These are phyloP conservation scores for Misgurnus mizolepis DNA, from an alignment of 2,113 vertebrate genomes.

Conservation along the genomic window DNA sequence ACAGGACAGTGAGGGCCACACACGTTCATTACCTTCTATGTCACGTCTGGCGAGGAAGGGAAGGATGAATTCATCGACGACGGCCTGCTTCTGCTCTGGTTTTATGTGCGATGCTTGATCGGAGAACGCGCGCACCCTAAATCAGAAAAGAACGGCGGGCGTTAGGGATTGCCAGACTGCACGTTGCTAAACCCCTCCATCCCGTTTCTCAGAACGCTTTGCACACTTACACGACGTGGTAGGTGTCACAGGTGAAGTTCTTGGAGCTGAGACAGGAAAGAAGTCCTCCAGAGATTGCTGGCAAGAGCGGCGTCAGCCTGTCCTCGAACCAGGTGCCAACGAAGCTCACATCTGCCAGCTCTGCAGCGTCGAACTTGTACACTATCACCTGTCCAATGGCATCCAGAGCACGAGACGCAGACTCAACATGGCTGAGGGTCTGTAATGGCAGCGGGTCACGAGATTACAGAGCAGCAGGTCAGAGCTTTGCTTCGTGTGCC, in stretches of 20 bases:
- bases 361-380: constrained; percentile 17
- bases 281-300: constrained; percentile 53
- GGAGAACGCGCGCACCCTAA: constrained; percentile 55
- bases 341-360: constrained; percentile 41
- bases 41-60: constrained; percentile 59
- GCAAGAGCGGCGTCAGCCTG: constrained; percentile 53
- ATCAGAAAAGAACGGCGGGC: constrained; percentile 12
- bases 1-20: background rate
- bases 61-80: constrained; percentile 57
- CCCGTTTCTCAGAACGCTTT: background rate
- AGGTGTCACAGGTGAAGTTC: constrained; percentile 63
- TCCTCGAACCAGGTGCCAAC: constrained; percentile 56
- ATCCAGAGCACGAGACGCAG: constrained; percentile 30
- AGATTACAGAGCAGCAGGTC: background rate
- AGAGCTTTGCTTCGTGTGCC: background rate
- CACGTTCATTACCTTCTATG: constrained; percentile 49
- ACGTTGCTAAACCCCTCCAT: background rate
- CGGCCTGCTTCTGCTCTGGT: constrained; percentile 5
- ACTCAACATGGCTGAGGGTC: background rate
- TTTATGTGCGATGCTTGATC: constrained; percentile 49
- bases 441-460: background rate
- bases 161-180: background rate
- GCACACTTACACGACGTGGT: constrained; percentile 60
- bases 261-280: constrained; percentile 57
- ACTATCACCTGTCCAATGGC: constrained; percentile 39